A percentile compares a stretch with the other conserved stretches of the same genome.
Conservation (phyloP, 2,797 vertebrate species). For the Cichlasoma orientale region DNA sequence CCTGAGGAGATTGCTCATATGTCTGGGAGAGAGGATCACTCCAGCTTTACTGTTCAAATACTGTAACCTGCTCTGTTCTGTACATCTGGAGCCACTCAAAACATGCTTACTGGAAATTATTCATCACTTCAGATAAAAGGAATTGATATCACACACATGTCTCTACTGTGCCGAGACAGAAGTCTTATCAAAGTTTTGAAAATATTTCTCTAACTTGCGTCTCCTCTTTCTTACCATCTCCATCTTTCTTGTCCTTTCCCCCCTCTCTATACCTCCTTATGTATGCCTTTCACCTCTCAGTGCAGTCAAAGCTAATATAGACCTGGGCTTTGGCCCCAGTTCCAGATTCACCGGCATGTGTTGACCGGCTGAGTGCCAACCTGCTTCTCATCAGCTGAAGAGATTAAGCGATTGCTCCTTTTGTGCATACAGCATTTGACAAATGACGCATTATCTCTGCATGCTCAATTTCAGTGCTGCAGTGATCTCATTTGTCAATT, state of each 20-base stretch:
- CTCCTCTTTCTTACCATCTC: neutral
- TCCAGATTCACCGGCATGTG: constrained; percentile 53
- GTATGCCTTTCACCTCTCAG: constrained; percentile 11
- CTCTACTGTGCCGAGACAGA: constrained; percentile 15
- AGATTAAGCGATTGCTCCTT: constrained; percentile 58
- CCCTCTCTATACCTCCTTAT: constrained; percentile 15
- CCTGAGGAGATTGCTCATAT: constrained; percentile 69
- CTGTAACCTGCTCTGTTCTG: constrained; percentile 42
- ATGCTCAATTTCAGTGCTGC: constrained; percentile 61
- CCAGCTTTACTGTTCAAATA: constrained; percentile 39
- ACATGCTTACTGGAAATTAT: constrained; percentile 64
- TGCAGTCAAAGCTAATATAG: constrained; percentile 32
- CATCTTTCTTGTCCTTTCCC: neutral
- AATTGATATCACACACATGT: constrained; percentile 32
- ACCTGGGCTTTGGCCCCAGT: constrained; percentile 50
- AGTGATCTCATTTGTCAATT: constrained; percentile 56
- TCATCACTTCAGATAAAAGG: constrained; percentile 44
- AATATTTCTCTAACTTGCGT: neutral
- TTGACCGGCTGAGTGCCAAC: constrained; percentile 38
- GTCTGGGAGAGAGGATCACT: constrained; percentile 55
- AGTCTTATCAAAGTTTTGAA: constrained; percentile 4
- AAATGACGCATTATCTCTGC: constrained; percentile 57
- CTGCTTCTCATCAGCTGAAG: constrained; percentile 63
- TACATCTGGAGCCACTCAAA: constrained; percentile 71
- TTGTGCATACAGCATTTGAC: constrained; percentile 35